Percentiles rank a stretch among this genome's conserved stretches.
These are phyloP conservation scores for Drosophila pullipes DNA, from an alignment of 2,888 invertebrate genomes.

Conservation along the genomic window DNA sequence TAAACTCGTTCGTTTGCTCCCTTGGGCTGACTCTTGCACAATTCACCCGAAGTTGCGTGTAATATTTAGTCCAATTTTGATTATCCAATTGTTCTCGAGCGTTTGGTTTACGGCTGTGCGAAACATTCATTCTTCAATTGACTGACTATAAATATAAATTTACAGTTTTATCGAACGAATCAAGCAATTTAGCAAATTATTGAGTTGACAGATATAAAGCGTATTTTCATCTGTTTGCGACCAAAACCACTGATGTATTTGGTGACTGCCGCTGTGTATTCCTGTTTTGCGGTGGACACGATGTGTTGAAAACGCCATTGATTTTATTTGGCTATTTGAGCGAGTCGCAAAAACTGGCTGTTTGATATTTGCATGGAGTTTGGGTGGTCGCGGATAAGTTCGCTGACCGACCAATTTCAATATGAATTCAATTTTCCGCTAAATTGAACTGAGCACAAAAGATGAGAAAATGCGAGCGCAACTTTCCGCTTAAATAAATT, in stretches of 20 bases:
- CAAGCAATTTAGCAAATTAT: constrained; percentile 58
- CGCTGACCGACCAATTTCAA: constrained; percentile 69
- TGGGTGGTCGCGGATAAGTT: constrained; percentile 41
- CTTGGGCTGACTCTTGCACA: not conserved
- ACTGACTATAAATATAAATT: constrained; percentile 44
- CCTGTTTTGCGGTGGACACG: constrained; percentile 51
- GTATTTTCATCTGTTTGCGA: constrained; percentile 42
- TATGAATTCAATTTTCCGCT: constrained; percentile 73
- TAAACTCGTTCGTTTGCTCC: constrained; percentile 1
- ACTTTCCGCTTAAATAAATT: constrained; percentile 69
- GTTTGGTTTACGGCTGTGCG: not conserved
- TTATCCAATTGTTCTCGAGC: not conserved
- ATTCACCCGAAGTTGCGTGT: not conserved
- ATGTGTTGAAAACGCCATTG: constrained; percentile 59
- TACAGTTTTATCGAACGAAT: constrained; percentile 38
- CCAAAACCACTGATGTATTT: constrained; percentile 55
- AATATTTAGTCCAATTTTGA: not conserved
- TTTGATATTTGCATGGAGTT: constrained; percentile 52
- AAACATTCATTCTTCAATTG: constrained; percentile 4
- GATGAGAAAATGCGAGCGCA: constrained; percentile 64
- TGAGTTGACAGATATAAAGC: constrained; percentile 41
- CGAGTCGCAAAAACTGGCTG: constrained; percentile 16
- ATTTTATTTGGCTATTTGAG: constrained; percentile 45
- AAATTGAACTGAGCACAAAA: constrained; percentile 70
- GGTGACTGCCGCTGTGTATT: constrained; percentile 18